phyloP scores from a whole-genome alignment of 2,797 vertebrate species.

The Anabas testudineus region DNA sequence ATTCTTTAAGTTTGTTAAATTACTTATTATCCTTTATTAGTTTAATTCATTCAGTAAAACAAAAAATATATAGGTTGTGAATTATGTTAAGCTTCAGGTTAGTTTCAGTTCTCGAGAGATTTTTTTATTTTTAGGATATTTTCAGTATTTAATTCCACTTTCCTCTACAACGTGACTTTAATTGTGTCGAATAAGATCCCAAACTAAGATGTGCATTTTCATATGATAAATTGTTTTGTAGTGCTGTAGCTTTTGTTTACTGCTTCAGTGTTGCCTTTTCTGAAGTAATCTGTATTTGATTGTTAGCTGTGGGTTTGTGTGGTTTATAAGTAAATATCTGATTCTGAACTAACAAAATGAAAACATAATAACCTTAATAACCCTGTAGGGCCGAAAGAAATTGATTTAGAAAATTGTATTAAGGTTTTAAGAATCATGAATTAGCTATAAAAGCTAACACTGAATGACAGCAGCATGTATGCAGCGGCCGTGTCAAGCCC shows the following conservation, averaged over 20 bases:
- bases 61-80: too few relatives aligned
- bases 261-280: neutral
- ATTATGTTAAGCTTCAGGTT: too few relatives aligned
- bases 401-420: conserved; percentile 4
- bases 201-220: too few relatives aligned
- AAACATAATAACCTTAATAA: conserved; percentile 2
- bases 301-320: neutral
- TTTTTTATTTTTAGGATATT: too few relatives aligned
- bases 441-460: neutral
- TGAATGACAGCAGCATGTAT: conserved; percentile 13
- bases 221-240: neutral
- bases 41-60: too few relatives aligned
- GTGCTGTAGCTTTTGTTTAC: neutral
- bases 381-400: neutral
- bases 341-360: conserved; percentile 14
- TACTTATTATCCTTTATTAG: too few relatives aligned
- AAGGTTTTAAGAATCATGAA: too few relatives aligned
- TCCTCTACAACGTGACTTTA: too few relatives aligned
- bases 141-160: too few relatives aligned
- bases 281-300: neutral
- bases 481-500: neutral
- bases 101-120: too few relatives aligned
- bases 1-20: too few relatives aligned
- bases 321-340: neutral
- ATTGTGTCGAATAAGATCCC: too few relatives aligned